These are phyloP conservation scores for Disparrhopalites patrizii DNA, from an alignment of 2,888 invertebrate genomes.

Conservation along the genomic window DNA sequence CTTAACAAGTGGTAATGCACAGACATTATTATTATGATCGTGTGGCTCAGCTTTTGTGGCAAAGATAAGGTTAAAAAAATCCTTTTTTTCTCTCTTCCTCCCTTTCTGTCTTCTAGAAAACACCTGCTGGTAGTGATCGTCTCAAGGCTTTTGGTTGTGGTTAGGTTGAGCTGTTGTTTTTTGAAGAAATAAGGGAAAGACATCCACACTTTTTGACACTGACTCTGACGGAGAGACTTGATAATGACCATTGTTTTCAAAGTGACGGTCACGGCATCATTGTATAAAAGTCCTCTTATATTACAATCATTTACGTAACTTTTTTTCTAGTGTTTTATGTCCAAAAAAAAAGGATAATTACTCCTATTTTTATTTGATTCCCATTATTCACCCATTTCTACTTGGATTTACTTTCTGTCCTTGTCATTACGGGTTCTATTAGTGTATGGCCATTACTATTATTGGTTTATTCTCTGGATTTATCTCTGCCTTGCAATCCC, in stretches of 20 bases:
- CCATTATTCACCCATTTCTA: not conserved
- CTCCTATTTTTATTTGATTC: not conserved
- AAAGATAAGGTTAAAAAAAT: too few relatives aligned
- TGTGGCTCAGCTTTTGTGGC: too few relatives aligned
- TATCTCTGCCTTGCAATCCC: too few relatives aligned
- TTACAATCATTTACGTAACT: not conserved
- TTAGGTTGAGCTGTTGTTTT: too few relatives aligned
- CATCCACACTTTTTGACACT: constrained; percentile 35
- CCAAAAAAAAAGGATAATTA: not conserved
- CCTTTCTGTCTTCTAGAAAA: not conserved
- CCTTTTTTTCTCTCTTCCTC: too few relatives aligned
- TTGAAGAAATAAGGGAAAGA: too few relatives aligned
- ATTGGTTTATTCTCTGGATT: too few relatives aligned
- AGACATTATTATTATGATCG: too few relatives aligned
- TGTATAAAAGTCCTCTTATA: not conserved
- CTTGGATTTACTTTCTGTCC: not conserved
- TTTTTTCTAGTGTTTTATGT: not conserved
- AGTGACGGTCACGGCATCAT: constrained; percentile 31
- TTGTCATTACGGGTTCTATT: too few relatives aligned
- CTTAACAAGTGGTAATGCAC: too few relatives aligned
- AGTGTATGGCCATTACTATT: too few relatives aligned
- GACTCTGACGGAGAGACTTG: constrained; percentile 33
- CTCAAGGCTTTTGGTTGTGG: constrained; percentile 36
- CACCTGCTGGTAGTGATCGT: constrained; percentile 34
- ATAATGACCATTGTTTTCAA: constrained; percentile 32